phyloP scores from a whole-genome alignment of 1,140 invertebrate genomes.

The Lepidurus packardi region DNA sequence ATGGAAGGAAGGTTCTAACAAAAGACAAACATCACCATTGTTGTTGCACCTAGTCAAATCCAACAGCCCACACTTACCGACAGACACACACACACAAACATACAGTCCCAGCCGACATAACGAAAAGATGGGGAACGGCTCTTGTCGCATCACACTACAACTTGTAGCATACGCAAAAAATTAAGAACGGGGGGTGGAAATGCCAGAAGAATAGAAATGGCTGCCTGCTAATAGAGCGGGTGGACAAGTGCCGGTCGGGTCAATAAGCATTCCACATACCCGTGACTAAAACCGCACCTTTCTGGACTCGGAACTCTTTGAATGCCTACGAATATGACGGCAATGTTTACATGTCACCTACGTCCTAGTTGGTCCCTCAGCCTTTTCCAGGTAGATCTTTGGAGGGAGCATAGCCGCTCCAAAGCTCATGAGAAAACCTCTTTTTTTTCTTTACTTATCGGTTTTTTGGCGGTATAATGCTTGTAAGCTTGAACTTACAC shows the following conservation, averaged over 20 bases:
- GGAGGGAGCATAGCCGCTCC: neutral
- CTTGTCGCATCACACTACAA: neutral
- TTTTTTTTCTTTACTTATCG: neutral
- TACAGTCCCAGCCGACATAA: neutral
- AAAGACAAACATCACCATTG: conserved; percentile 19
- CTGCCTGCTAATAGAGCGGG: conserved; percentile 3
- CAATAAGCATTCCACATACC: neutral
- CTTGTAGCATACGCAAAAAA: conserved; percentile 16
- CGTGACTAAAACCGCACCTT: conserved; percentile 9
- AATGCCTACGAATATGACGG: neutral
- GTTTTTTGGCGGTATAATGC: neutral
- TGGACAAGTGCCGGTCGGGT: neutral
- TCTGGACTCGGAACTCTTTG: neutral
- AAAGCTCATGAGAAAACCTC: neutral
- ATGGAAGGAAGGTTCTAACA: conserved; percentile 4
- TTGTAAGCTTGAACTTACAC: neutral
- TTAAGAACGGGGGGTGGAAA: neutral
- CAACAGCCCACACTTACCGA: conserved; percentile 4
- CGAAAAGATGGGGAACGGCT: neutral
- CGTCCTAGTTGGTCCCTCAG: neutral
- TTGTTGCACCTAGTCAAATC: neutral
- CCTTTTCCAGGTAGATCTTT: neutral
- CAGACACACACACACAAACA: neutral
- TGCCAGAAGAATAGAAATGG: neutral
- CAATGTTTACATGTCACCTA: neutral